These are phyloP conservation scores for Furcifer pardalis DNA, from an alignment of 2,797 vertebrate species.

Conservation along the genomic window DNA sequence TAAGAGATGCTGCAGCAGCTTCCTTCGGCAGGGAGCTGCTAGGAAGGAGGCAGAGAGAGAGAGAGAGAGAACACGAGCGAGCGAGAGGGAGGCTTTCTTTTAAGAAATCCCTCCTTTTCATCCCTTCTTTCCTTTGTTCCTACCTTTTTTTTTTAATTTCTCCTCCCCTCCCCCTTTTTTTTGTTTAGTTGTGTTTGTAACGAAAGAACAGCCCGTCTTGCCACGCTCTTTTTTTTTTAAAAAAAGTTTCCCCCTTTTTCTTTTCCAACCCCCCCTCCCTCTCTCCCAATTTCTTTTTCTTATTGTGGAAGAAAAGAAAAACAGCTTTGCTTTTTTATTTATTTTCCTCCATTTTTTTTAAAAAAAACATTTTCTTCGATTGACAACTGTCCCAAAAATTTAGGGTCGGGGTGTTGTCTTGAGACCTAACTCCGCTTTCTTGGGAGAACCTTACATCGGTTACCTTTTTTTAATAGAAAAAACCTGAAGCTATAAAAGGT, in stretches of 20 bases:
- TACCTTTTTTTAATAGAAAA: constrained; percentile 48
- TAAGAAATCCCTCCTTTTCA: constrained; percentile 79
- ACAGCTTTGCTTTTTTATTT: constrained; percentile 44
- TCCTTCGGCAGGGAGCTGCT: constrained; percentile 85
- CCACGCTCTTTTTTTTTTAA: constrained; percentile 14
- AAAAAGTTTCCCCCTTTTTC: not conserved
- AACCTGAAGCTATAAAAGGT: constrained; percentile 74
- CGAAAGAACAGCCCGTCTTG: constrained; percentile 28
- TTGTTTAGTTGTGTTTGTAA: constrained; percentile 64
- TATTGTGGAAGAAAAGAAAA: constrained; percentile 59
- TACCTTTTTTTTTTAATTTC: constrained; percentile 74
- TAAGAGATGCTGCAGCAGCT: constrained; percentile 89
- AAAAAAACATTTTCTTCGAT: constrained; percentile 38
- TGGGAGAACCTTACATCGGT: constrained; percentile 72
- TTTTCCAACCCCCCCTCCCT: constrained; percentile 1
- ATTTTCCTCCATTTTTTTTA: constrained; percentile 43
- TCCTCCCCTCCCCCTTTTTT: constrained; percentile 68
- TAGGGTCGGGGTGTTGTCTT: constrained; percentile 73
- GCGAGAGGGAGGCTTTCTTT: constrained; percentile 78
- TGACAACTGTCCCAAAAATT: constrained; percentile 69
- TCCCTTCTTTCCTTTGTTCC: constrained; percentile 66
- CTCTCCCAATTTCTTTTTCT: constrained; percentile 48
- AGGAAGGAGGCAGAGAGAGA: constrained; percentile 72
- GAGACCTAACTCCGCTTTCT: constrained; percentile 71
- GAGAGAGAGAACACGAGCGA: constrained; percentile 56